Conservation (phyloP, 2,888 invertebrate genomes). For the Augiades crinisus region DNA sequence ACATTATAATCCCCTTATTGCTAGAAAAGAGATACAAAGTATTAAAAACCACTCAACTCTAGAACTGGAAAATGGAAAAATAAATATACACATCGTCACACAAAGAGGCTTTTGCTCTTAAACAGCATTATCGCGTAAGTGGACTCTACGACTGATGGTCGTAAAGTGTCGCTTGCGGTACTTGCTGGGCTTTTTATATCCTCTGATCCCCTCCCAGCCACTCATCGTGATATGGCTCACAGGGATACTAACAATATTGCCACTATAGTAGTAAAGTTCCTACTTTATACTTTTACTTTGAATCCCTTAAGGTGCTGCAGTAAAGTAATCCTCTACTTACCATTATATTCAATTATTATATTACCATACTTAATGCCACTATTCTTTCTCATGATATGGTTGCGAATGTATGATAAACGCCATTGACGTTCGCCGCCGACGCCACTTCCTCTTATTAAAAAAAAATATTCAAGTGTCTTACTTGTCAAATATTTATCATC, state of each 20-base stretch:
- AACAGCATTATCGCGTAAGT: conserved; percentile 24
- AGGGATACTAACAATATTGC: conserved; percentile 18
- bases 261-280: conserved; percentile 18
- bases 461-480: too few species aligned
- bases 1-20: too few species aligned
- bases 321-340: not conserved
- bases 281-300: conserved; percentile 3
- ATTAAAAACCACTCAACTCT: not conserved
- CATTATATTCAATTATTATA: too few species aligned
- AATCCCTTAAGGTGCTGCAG: not conserved
- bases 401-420: too few species aligned
- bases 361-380: too few species aligned
- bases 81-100: conserved; percentile 15
- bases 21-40: too few species aligned
- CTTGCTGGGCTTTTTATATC: conserved; percentile 23
- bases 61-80: conserved; percentile 2
- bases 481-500: too few species aligned
- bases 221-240: conserved; percentile 21
- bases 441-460: too few species aligned
- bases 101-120: conserved; percentile 21
- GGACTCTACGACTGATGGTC: conserved; percentile 21
- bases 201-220: conserved; percentile 10
- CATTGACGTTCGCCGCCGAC: too few species aligned
- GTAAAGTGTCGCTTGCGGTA: conserved; percentile 21
- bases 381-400: not conserved